A percentile compares a stretch with the other conserved stretches of the same genome.
These are phyloP conservation scores for Epinotia brunnichana DNA, from an alignment of 2,888 invertebrate species.

Conservation along the genomic window DNA sequence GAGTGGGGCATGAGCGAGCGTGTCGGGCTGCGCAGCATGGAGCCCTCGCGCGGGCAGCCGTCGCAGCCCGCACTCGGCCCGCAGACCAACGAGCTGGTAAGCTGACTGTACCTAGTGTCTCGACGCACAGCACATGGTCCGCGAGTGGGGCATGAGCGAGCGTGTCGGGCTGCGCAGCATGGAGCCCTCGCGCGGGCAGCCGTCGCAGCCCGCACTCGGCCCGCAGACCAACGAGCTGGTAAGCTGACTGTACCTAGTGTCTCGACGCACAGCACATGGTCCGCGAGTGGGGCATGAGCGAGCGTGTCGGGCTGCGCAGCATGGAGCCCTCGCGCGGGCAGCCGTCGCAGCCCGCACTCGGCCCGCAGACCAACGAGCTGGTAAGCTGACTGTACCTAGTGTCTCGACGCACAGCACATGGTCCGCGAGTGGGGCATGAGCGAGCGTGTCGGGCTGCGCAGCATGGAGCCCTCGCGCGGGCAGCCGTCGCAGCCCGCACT, in stretches of 20 bases:
- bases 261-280: not conserved
- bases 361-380: too few species aligned
- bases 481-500: too few species aligned
- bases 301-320: too few species aligned
- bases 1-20: slow-evolving; percentile 99
- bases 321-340: too few species aligned
- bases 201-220: slow-evolving; percentile 86
- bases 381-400: too few species aligned
- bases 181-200: slow-evolving; percentile 74
- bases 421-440: too few species aligned
- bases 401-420: slow-evolving; percentile 83
- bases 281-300: too few species aligned
- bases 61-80: slow-evolving; percentile 88
- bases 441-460: too few species aligned
- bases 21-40: slow-evolving; percentile 91
- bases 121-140: slow-evolving; percentile 96
- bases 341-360: too few species aligned
- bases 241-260: too few species aligned
- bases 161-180: slow-evolving; percentile 92
- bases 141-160: slow-evolving; percentile 99
- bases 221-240: slow-evolving; percentile 91
- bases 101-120: too few species aligned
- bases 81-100: slow-evolving; percentile 89
- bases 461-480: too few species aligned
- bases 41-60: slow-evolving; percentile 71